Percentiles rank a stretch among this genome's conserved stretches.
Evolutionary conservation across 2,113 vertebrate species (phyloP).

Genomic region (Gnathonemus longibarbis): DNA sequence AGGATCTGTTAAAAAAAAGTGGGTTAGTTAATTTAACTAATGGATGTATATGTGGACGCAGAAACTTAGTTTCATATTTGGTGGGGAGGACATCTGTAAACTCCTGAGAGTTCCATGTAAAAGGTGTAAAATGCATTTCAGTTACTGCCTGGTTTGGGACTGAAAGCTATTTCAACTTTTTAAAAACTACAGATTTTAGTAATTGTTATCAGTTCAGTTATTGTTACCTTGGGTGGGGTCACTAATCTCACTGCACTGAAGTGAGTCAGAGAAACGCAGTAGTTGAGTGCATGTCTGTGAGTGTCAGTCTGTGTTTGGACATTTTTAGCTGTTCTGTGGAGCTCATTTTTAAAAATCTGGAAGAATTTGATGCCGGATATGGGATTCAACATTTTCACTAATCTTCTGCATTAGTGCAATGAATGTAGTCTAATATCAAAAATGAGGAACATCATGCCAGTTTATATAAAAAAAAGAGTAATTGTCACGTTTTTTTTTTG

Average conservation of each 20-base stretch:
- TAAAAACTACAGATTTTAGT: neutral
- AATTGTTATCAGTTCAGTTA: neutral
- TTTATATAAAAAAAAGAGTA: neutral
- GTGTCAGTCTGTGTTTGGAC: neutral
- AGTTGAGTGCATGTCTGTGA: neutral
- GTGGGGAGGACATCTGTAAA: neutral
- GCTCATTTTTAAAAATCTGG: neutral
- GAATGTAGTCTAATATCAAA: neutral
- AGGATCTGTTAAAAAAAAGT: slow-evolving; percentile 63
- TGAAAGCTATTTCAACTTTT: neutral
- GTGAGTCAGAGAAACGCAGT: neutral
- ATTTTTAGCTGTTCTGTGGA: neutral
- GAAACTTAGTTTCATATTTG: neutral
- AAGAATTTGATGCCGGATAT: neutral
- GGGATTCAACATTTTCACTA: neutral
- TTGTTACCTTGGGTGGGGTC: neutral
- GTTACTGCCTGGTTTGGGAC: neutral
- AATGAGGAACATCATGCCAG: neutral
- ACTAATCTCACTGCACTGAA: neutral
- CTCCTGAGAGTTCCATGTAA: neutral
- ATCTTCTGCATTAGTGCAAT: neutral
- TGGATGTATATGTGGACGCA: neutral
- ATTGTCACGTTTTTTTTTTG: neutral
- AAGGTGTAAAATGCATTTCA: neutral
- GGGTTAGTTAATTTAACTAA: neutral